Evolutionary conservation across 2,888 invertebrate genomes (phyloP).

Genomic region (Acleris cristana): DNA sequence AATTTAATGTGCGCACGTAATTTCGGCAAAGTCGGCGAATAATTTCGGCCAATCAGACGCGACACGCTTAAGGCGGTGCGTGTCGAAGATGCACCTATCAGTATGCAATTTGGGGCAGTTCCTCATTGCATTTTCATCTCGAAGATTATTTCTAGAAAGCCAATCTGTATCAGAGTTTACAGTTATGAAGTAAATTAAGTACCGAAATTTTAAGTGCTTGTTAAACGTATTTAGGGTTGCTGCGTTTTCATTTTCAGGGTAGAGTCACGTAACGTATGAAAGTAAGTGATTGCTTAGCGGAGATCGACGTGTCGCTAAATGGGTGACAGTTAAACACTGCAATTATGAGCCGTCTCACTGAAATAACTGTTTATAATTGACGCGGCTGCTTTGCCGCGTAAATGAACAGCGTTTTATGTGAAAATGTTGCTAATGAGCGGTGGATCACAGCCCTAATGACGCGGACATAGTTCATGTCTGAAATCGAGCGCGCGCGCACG

Average conservation of each 20-base stretch:
- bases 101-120: slow-evolving; percentile 35
- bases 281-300: slow-evolving; percentile 45
- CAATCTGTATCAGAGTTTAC: slow-evolving; percentile 36
- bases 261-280: slow-evolving; percentile 21
- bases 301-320: slow-evolving; percentile 69
- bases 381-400: slow-evolving; percentile 66
- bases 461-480: slow-evolving; percentile 62
- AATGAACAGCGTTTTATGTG: slow-evolving; percentile 74
- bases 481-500: slow-evolving; percentile 48
- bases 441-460: slow-evolving; percentile 70
- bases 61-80: slow-evolving; percentile 37
- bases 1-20: slow-evolving; percentile 58
- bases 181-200: slow-evolving; percentile 30
- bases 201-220: slow-evolving; percentile 25
- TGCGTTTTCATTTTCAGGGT: slow-evolving; percentile 26
- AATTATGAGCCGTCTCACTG: slow-evolving; percentile 72
- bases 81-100: slow-evolving; percentile 35
- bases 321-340: slow-evolving; percentile 73
- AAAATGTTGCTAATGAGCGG: slow-evolving; percentile 76
- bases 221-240: slow-evolving; percentile 17
- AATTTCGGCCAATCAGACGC: slow-evolving; percentile 35
- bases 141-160: slow-evolving; percentile 33
- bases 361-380: slow-evolving; percentile 79
- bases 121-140: slow-evolving; percentile 26
- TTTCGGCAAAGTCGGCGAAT: slow-evolving; percentile 30